Percentiles rank a stretch among this genome's conserved stretches.
These are phyloP conservation scores for Pseudopipra pipra DNA, from an alignment of 2,113 vertebrate genomes.

Conservation along the genomic window DNA sequence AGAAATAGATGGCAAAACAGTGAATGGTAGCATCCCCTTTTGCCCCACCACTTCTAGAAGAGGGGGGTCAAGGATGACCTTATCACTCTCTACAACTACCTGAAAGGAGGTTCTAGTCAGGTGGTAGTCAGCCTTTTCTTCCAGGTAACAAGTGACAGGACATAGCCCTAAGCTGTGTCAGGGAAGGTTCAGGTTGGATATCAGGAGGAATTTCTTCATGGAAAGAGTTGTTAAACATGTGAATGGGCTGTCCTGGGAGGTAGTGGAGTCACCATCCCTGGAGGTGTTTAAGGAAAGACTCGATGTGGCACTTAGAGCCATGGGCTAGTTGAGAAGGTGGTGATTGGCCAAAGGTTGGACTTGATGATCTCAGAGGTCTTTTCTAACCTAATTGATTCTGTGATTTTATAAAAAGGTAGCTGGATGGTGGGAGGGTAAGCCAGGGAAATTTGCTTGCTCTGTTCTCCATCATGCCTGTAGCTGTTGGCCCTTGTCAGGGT, in stretches of 20 bases:
- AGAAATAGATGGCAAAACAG: not conserved
- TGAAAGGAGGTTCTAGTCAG: not conserved
- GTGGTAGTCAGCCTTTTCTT: not conserved
- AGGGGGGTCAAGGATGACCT: not conserved
- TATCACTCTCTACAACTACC: not conserved
- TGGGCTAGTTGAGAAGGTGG: not conserved
- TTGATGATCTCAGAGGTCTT: not conserved
- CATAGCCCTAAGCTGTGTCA: too few relatives aligned
- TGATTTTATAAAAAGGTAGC: not conserved
- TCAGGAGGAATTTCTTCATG: not conserved
- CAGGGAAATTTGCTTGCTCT: not conserved
- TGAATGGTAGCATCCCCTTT: not conserved
- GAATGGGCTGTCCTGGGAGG: not conserved
- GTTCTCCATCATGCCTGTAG: not conserved
- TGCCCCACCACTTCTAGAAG: not conserved
- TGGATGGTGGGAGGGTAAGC: not conserved
- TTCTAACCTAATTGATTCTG: not conserved
- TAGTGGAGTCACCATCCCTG: not conserved
- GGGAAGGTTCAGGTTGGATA: too few relatives aligned
- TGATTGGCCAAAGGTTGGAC: not conserved
- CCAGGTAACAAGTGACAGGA: not conserved
- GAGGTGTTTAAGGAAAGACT: not conserved
- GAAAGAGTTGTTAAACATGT: not conserved
- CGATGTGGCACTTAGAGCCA: not conserved
- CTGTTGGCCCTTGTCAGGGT: not conserved